A percentile compares a stretch with the other conserved stretches of the same genome.
phyloP scores from a whole-genome alignment of 2,113 vertebrate species.

The Limanda limanda region DNA sequence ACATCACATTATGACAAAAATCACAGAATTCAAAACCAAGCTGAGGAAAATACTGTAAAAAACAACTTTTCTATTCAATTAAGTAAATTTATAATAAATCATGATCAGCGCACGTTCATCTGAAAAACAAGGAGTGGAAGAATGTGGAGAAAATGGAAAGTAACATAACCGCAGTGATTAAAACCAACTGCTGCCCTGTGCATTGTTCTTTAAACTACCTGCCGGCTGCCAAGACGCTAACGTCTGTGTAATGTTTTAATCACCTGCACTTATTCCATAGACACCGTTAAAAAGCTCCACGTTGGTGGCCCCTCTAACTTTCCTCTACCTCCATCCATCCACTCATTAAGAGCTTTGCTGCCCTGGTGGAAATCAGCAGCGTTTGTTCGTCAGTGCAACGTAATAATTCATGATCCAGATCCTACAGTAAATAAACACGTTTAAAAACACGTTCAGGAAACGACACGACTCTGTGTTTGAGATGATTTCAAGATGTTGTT shows the following conservation, averaged over 20 bases:
- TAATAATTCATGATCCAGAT: conserved; percentile 20
- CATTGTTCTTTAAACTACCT: conserved; percentile 56
- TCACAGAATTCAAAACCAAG: too few relatives aligned
- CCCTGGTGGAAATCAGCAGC: conserved; percentile 40
- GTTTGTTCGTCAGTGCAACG: conserved; percentile 30
- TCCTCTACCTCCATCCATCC: conserved; percentile 11
- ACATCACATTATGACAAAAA: too few relatives aligned
- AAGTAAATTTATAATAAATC: too few relatives aligned
- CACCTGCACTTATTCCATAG: conserved; percentile 61
- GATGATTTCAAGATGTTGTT: conserved; percentile 32
- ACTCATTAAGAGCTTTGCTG: conserved; percentile 36
- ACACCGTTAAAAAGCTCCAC: conserved; percentile 61
- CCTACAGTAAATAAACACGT: conserved; percentile 34
- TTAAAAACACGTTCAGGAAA: conserved; percentile 27
- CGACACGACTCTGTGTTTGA: conserved; percentile 1
- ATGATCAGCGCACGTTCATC: background rate
- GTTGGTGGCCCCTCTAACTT: conserved; percentile 61
- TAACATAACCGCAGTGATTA: conserved; percentile 53
- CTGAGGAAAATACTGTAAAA: background rate
- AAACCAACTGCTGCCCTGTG: conserved; percentile 62
- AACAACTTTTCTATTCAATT: too few relatives aligned
- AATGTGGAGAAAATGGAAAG: conserved; percentile 40
- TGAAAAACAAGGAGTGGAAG: background rate
- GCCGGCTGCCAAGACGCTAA: conserved; percentile 56
- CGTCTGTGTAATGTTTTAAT: conserved; percentile 53